Evolutionary conservation across 2,797 vertebrate species (phyloP), one percentile per base, ranked within the genome.

Genomic region (Aselliscus stoliczkanus): DNA sequence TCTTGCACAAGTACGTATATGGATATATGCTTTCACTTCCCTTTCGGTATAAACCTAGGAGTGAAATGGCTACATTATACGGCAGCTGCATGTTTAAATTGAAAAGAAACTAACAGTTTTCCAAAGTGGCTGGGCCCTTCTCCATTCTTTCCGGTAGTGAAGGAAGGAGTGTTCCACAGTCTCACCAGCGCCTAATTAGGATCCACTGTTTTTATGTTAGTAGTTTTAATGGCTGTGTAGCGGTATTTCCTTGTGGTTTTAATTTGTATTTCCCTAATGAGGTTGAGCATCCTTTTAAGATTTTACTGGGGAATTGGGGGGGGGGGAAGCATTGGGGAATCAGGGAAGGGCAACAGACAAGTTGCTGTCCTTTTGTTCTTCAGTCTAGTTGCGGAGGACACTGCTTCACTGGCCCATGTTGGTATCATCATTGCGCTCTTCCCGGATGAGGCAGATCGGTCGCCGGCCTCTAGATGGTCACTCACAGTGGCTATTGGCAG

Each of bases 61-160:
- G 25, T 76, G 47, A 58, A 82, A 81, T 27, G 23, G 9, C 17
- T 69, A 5, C 15, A 42, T 29, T 20, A 42, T 10, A 64, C 1
- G 21, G 44, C 31, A 54, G 31, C 3, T 44, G 1, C 34, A 72
- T 31, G 44, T 70, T 92, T 88, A 62, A 67, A 87, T 75, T 67
- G 83, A 90, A 83, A 90, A 88, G n/a, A 84, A 88, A 88, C 29
- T 75, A 58, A 67, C 21, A 56, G 37, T 81, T 81, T 88, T 81
- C 21, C 23, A 27, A 96, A 90, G 34, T 34, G 20, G 31, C 29
- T 60, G 21, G 34, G 56, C 64, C 58, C 69, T n/a, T 65, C 29
- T 44, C 17, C 54, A 81, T 39, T 90, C 31, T 37, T 54, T 75
- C 10, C 25, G 60, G 42, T 65, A 56, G 54, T 37, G 58, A 88